phyloP scores from a whole-genome alignment of 2,888 invertebrate species.

The Unio delphinus region DNA sequence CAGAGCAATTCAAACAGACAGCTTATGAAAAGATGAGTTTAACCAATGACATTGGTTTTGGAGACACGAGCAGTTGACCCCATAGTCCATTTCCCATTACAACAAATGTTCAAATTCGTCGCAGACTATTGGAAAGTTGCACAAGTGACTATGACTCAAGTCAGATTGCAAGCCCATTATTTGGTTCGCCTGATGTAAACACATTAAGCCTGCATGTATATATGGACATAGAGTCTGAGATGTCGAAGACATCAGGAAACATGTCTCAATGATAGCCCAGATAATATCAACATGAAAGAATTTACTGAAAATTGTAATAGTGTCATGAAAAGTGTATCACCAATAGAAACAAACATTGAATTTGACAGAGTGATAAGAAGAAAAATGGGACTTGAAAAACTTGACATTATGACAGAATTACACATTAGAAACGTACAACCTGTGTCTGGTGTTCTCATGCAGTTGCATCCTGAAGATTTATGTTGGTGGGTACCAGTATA shows the following conservation, averaged over 20 bases:
- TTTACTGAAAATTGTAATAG: conserved; percentile 18
- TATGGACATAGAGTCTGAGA: too few species aligned
- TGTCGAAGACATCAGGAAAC: too few species aligned
- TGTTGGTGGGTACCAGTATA: conserved; percentile 39
- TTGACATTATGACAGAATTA: conserved; percentile 54
- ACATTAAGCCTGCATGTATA: too few species aligned
- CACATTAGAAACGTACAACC: conserved; percentile 27
- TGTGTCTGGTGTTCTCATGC: conserved; percentile 31
- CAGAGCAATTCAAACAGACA: too few species aligned
- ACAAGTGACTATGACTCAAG: conserved; percentile 6
- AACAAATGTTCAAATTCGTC: too few species aligned
- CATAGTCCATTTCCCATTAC: too few species aligned
- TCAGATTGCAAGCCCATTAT: conserved; percentile 2
- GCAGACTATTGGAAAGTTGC: too few species aligned
- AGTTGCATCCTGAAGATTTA: conserved; percentile 41
- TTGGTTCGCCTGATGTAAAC: not conserved
- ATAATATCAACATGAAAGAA: not conserved
- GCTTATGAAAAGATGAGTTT: conserved; percentile 4
- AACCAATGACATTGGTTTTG: conserved; percentile 18
- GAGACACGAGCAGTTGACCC: not conserved
- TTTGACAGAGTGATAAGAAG: conserved; percentile 51
- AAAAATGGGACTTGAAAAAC: conserved; percentile 48
- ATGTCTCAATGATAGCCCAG: too few species aligned
- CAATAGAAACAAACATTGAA: conserved; percentile 12
- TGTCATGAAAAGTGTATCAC: conserved; percentile 28